Base-by-base conservation (phyloP, 2,113 vertebrate species). In the Gambusia holbrooki region DNA sequence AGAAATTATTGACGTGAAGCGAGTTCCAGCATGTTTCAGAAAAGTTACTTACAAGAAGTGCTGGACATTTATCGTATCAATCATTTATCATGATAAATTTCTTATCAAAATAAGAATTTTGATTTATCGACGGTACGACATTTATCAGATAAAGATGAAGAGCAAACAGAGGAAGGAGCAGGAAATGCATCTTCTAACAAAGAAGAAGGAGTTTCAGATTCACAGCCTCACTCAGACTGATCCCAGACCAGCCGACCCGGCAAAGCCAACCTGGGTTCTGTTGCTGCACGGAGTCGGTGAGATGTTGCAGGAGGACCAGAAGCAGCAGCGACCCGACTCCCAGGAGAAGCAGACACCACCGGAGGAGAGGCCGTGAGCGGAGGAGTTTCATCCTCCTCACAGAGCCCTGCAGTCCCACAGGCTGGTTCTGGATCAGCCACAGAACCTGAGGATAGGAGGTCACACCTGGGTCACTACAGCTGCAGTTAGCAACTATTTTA, bases 281-380 rank as follows among this genome's bases (percentile, higher is more conserved):
- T 63, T 88, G 95, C 29, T 92, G 93, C 68, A 90, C 72, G 9
- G 93, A 88, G 81, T 96, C 94, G 3, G 88, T 93, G 79, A 95
- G 94, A 84, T 96, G 95, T 85, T 96, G 96, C 65, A 97, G 93
- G 81, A 92, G 92, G 77, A 95, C 93, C 71, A 97, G 96, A 83
- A 97, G 94, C 29, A 97, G 89, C 30, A 97, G 94, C 22, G 95
- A 96, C 1, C 93, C 95, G 9, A 93, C 94, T 89, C 95, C 96
- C 5, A 97, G 96, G 79, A 97, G 93, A 89, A 97, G 89, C 81
- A 97, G 91, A 89, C 95, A 94, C 84, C 95, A 96, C 78, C 96
- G 95, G 87, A 68, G 76, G 87, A 94, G 95, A 28, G 92, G 90
- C 73, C 96, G 95, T 85, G 71, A 78, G 88, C 94, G 95, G 30